Conservation (phyloP, 2,888 invertebrate genomes). For the Kuschelorhynchus macadamiae region DNA sequence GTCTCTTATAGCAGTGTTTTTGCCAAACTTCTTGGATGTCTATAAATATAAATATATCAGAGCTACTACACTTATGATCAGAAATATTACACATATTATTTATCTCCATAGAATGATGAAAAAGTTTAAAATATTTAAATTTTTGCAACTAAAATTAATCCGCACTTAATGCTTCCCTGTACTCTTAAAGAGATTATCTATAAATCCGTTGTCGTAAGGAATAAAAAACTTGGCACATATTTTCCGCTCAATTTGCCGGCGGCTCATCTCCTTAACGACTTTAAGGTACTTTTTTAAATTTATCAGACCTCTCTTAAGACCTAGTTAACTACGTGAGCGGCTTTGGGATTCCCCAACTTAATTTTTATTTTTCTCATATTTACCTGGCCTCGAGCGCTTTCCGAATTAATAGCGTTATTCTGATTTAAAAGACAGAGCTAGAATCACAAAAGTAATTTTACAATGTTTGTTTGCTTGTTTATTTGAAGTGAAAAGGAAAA, state of each 20-base stretch:
- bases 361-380: conserved; percentile 43
- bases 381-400: conserved; percentile 24
- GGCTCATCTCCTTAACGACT: conserved; percentile 67
- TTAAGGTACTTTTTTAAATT: conserved; percentile 67
- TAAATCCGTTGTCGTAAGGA: conserved; percentile 59
- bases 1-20: no score
- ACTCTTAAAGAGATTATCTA: conserved; percentile 54
- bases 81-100: no score
- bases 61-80: no score
- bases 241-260: conserved; percentile 67
- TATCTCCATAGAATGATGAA: no score
- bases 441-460: no score
- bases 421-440: neutral
- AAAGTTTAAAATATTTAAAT: no score
- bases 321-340: conserved; percentile 63
- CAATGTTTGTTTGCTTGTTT: no score
- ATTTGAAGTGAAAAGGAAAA: no score
- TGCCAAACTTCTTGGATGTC: no score
- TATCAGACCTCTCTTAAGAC: conserved; percentile 64
- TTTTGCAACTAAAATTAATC: no score
- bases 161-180: conserved; percentile 9
- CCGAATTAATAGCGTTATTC: conserved; percentile 30
- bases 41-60: no score
- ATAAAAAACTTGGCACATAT: conserved; percentile 64
- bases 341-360: conserved; percentile 47